Evolutionary conservation across 2,888 invertebrate genomes (phyloP).

Genomic region (Pristionchus fissidentatus): DNA sequence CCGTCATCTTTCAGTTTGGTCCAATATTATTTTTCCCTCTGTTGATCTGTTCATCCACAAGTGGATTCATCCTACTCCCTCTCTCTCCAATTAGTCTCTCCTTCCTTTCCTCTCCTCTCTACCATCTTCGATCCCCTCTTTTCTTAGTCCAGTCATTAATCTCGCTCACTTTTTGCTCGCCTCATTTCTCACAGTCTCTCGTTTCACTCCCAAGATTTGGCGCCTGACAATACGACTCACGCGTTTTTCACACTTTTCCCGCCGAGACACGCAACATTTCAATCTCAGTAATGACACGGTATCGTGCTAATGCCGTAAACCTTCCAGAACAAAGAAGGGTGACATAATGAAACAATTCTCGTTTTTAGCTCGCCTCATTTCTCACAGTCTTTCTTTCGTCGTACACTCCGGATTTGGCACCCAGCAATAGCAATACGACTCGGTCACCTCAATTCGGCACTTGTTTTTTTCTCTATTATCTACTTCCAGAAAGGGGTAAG

Average conservation of each 20-base stretch:
- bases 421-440: no score
- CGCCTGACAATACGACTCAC: not conserved
- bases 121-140: no score
- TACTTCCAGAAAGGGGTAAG: no score
- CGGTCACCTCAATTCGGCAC: no score
- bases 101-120: no score
- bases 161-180: not conserved
- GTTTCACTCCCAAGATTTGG: not conserved
- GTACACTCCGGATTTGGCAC: no score
- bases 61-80: not conserved
- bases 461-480: no score
- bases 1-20: not conserved
- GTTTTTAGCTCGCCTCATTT: not conserved
- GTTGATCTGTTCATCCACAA: not conserved
- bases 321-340: not conserved
- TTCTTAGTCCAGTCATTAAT: no score
- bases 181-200: constrained; percentile 21
- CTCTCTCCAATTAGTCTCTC: not conserved
- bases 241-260: no score
- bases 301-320: not conserved
- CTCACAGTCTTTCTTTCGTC: not conserved
- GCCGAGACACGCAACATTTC: no score
- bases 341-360: not conserved
- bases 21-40: not conserved
- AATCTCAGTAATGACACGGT: not conserved